Base-by-base conservation (phyloP, 2,113 vertebrate species). In the Hippolais icterina region DNA sequence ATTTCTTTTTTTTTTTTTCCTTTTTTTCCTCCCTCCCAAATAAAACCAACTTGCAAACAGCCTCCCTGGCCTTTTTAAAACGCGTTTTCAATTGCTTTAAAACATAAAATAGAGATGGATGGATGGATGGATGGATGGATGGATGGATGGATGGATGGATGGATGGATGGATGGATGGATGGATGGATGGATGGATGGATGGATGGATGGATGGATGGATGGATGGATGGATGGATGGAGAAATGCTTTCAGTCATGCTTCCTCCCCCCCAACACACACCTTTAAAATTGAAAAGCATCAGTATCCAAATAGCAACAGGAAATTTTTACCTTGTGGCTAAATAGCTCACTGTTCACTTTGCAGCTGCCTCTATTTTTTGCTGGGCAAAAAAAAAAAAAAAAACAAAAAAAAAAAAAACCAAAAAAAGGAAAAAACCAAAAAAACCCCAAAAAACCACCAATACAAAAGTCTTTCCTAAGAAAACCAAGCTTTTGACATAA, bases 331-430 rank as follows among this genome's bases (percentile, higher is more conserved):
- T 95, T 95, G 93, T 94, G 91, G 88, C 94, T 93, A 93, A 95
- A 97, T 90, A 96, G 89, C 93, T 95, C 95, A 90, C 89, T 93
- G 93, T 95, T 94, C 96, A 96, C 87, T 96, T 96, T 95, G 93
- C 91, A 96, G 96, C 94, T 97, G 93, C 94, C 92, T 97, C 84
- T 95, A 95, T 93, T 95, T 94, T 93, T 94, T 94, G 85, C 94
- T 95, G 94, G 83, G 68, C 69, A 93, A 94, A 95, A 94, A 94
- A 64, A 61, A 29, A 44, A 15, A 21, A 20, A 19, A 8, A 46
- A 46, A n/a, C n/a, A n/a, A 42, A 24, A 19, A 11, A 9, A 25
- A 27, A 13, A n/a, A 47, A 68, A 49, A 18, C 15, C 14, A 59
- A 59, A 35, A 59, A 10, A 94, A 94, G 60, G 46, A 25, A 50